Evolutionary conservation across 2,797 vertebrate genomes (phyloP), one percentile per base, ranked within the genome.

Genomic region (Hipposideros larvatus): DNA sequence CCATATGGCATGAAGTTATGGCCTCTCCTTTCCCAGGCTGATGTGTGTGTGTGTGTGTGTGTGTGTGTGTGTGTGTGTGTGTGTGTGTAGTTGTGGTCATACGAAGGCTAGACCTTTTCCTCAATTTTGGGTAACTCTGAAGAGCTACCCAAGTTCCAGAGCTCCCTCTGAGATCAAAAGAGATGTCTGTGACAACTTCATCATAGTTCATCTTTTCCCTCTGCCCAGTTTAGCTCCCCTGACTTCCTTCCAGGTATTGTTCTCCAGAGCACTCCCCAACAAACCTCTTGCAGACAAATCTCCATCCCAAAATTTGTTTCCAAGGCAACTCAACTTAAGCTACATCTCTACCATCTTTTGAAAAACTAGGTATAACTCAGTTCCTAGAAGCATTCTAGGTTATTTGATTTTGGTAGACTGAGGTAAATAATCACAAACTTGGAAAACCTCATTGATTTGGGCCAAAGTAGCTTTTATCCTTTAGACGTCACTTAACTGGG

Each of bases 361-460:
- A 73, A 87, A 86, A 93, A 43, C n/a, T 34, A 31, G 75, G 26
- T 34, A 24, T 18, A 59, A 77, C 14, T 87, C 48, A 59, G 46
- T 26, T 75, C 51, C 51, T 87, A 5, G 43, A 79, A 84, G 37
- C n/a, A 87, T 46, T 93, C 66, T 59, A 70, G 15, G n/a, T 51
- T 22, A 43, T 78, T 37, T 88, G 57, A 51, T 43, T 57, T 66
- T 95, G 71, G 11, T 31, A 43, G 79, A 18, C 31, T 53, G 28
- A 93, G 71, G 57, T 31, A 92, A 86, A 87, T 16, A 61, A 73
- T 55, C 51, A 87, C 31, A 11, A 48, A 66, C 11, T n/a, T 77
- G 46, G 18, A 80, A 92, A 95, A 34, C 24, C 6, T 92, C 21
- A 84, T 65, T 83, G 85, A 92, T 59, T 70, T 87, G 28, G 22